phyloP scores from a whole-genome alignment of 2,113 vertebrate genomes.

The Zingel zingel region DNA sequence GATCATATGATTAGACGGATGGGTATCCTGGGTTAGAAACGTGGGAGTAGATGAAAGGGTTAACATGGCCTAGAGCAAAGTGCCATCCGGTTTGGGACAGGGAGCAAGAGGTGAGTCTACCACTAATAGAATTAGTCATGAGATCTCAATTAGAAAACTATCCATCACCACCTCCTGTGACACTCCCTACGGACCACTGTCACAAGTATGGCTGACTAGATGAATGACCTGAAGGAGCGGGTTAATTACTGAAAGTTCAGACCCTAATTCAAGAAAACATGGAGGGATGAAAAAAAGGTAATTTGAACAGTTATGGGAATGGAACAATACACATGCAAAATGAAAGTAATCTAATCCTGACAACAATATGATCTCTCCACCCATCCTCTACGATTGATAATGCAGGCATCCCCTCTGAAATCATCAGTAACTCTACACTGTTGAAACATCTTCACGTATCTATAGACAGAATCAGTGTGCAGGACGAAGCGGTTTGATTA shows the following conservation, averaged over 20 bases:
- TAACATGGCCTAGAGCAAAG: constrained; percentile 53
- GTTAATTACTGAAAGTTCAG: constrained; percentile 14
- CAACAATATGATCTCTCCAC: constrained; percentile 14
- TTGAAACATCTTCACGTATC: background rate
- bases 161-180: constrained; percentile 35
- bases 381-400: constrained; percentile 20
- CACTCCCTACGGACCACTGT: background rate
- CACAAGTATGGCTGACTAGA: background rate
- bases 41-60: constrained; percentile 69
- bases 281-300: background rate
- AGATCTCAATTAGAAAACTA: constrained; percentile 42
- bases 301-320: constrained; percentile 36
- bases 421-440: constrained; percentile 14
- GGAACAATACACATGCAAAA: constrained; percentile 74
- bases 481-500: constrained; percentile 13
- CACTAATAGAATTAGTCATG: constrained; percentile 56
- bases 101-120: constrained; percentile 48
- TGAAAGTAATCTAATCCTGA: constrained; percentile 28
- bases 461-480: constrained; percentile 39
- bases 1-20: constrained; percentile 64
- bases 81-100: constrained; percentile 32
- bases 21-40: constrained; percentile 74
- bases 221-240: constrained; percentile 2
- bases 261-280: constrained; percentile 40
- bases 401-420: constrained; percentile 13